Base-by-base conservation (phyloP, 2,888 invertebrate genomes). In the Taphrorychus bicolor region DNA sequence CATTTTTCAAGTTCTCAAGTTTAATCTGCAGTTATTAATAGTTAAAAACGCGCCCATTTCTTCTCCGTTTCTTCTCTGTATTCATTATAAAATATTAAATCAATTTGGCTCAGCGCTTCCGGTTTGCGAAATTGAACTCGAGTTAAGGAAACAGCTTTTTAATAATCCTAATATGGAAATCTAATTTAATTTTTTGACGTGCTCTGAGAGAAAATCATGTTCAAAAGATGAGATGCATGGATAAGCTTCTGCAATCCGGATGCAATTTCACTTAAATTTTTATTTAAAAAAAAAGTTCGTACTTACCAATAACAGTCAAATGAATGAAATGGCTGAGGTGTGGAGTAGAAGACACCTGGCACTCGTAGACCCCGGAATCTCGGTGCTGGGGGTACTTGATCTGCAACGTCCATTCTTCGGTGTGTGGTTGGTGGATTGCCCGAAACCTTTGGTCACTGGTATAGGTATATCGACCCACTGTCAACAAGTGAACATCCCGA, bases 261-360 rank as follows among this genome's bases (percentile, higher is more conserved):
- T n/a, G n/a, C n/a, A n/a, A n/a, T n/a, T 32, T 32, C 11, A 32
- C 32, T 32, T 32, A 5, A 32, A 7, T 32, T 11, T 32, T 5
- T 32, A 32, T 32, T 32, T 32, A 11, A 7, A 32, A 32, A 11
- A 32, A 32, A 32, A 32, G 11, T n/a, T n/a, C n/a, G n/a, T 59
- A 89, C 94, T 91, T 83, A 95, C 95, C 95, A 76, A 95, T 92
- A 75, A 96, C 95, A 78, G 89, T 92, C 75, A 96, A 88, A 82
- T 94, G 92, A 80, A 96, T 92, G 81, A 93, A 94, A 83, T 95
- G 95, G 78, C 94, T 94, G 87, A 94, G 91, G 79, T 95, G 95
- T 18, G 95, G 95, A 66, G 94, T 94, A 70, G 95, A 95, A 75
- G 94, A 94, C 80, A 96, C 92, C 86, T 96, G 96, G 83, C 95